These are phyloP conservation scores for Xenopus borealis DNA, from an alignment of 2,113 vertebrate species.

Conservation along the genomic window DNA sequence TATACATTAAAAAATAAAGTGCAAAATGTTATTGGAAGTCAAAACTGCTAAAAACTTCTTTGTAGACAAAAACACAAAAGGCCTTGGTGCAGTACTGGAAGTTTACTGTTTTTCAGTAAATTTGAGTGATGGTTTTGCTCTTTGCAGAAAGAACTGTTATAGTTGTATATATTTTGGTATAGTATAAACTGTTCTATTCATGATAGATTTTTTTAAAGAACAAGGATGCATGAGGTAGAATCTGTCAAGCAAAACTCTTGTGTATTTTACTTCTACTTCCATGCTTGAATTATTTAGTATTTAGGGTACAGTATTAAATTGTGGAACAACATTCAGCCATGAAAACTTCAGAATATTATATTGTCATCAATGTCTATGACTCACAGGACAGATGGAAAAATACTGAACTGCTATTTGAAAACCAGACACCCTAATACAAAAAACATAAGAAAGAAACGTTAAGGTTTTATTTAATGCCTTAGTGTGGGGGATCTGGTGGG, in stretches of 20 bases:
- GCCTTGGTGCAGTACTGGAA: too few species aligned
- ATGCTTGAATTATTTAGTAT: neutral
- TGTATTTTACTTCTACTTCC: neutral
- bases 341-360: neutral
- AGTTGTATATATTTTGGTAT: too few species aligned
- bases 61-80: too few species aligned
- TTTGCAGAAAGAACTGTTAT: too few species aligned
- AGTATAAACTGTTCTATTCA: too few species aligned
- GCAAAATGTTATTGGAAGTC: too few species aligned
- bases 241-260: neutral
- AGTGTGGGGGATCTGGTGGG: slow-evolving; percentile 9
- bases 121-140: too few species aligned
- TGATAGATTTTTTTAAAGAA: too few species aligned
- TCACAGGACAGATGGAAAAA: slow-evolving; percentile 3
- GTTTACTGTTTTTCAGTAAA: too few species aligned
- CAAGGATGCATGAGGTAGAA: neutral
- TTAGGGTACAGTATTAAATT: neutral
- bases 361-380: neutral
- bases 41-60: too few species aligned
- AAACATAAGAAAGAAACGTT: neutral
- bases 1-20: too few species aligned
- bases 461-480: neutral
- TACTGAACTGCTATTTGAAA: neutral
- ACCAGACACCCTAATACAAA: neutral
- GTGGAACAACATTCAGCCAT: neutral